A percentile compares a stretch with the other conserved stretches of the same genome.
phyloP scores from a whole-genome alignment of 2,113 vertebrate species.

The Thomomys bottae region DNA sequence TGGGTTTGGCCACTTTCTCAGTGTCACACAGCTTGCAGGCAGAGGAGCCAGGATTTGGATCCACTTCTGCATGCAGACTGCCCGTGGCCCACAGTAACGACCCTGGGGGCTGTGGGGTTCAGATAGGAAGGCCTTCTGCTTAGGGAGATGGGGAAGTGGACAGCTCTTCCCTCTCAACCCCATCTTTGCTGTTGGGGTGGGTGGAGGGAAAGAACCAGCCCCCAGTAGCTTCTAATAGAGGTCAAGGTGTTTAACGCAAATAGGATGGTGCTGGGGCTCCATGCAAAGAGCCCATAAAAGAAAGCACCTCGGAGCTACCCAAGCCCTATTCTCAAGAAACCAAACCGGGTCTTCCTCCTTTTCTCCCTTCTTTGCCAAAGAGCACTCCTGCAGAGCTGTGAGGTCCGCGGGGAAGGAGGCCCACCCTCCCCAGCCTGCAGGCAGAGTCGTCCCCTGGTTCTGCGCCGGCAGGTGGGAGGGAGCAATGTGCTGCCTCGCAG shows the following conservation, averaged over 20 bases:
- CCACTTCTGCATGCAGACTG: background rate
- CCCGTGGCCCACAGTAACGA: background rate
- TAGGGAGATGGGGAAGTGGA: background rate
- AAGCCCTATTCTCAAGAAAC: slow-evolving; percentile 47
- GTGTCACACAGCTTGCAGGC: background rate
- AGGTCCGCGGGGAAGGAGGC: background rate
- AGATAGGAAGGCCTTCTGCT: background rate
- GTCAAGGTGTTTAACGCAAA: slow-evolving; percentile 30
- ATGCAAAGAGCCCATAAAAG: slow-evolving; percentile 26
- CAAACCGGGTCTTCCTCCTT: slow-evolving; percentile 39
- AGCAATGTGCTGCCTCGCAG: background rate
- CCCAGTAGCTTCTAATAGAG: background rate
- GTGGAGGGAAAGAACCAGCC: background rate
- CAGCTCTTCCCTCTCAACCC: background rate
- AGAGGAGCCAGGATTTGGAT: background rate
- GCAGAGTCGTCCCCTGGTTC: background rate
- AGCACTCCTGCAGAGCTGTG: background rate
- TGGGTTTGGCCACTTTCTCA: background rate
- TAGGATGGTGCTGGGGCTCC: slow-evolving; percentile 2
- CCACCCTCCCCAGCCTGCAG: background rate
- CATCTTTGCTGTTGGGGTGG: background rate
- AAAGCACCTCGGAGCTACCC: slow-evolving; percentile 21
- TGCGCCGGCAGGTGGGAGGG: slow-evolving; percentile 53
- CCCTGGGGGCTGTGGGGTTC: background rate
- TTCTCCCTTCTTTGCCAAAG: background rate